Base-by-base conservation (phyloP, 92 coral and sea anemone species). In the Bergia puertoricense region DNA sequence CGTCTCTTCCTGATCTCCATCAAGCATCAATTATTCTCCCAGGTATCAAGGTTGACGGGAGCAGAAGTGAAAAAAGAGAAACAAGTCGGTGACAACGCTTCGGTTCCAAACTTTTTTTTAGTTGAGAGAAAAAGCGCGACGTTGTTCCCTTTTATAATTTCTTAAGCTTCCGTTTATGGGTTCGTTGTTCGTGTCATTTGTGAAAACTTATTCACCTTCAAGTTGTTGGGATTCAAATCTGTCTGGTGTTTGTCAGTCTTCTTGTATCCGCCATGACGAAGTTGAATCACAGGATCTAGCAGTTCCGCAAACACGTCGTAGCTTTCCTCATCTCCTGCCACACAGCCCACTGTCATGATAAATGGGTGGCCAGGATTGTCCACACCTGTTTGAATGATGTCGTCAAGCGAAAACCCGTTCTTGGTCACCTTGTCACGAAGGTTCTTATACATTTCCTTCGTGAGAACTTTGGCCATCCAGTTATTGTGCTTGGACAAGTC, bases 331-430 rank as follows among this genome's bases (percentile, higher is more conserved):
- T 96, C 99, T 16, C 99, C 99, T 2, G 99, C 99, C 6, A 96
- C 99, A 69, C 99, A 96, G 10, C 99, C 99, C 16, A 96, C 99
- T 8, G 99, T 96, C 99, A 96, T 96, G 77, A 96, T 95, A 80
- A 95, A 96, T 0, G 99, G 99, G 72, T 96, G 99, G 5, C 98
- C 99, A 56, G 99, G 99, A 36, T 95, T 96, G 82, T 96, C 99
- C 13, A 96, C 99, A 46, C 99, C 99, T 2, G 99, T 96, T 62
- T 96, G 99, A 74, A 96, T 96, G 30, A 92, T 85, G 66, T 95
- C 95, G 80, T 96, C 99, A 83, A 96, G 51, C 46, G 99, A 95
- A 84, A 88, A 96, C 0, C 99, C 99, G 79, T 95, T 96, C 88
- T 93, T 93, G 3, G 99, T 96, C 75, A 90, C 94, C 81, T 93